A percentile compares a stretch with the other conserved stretches of the same genome.
Conservation (phyloP, 1,140 invertebrate genomes). For the Eupristina koningsbergeri region DNA sequence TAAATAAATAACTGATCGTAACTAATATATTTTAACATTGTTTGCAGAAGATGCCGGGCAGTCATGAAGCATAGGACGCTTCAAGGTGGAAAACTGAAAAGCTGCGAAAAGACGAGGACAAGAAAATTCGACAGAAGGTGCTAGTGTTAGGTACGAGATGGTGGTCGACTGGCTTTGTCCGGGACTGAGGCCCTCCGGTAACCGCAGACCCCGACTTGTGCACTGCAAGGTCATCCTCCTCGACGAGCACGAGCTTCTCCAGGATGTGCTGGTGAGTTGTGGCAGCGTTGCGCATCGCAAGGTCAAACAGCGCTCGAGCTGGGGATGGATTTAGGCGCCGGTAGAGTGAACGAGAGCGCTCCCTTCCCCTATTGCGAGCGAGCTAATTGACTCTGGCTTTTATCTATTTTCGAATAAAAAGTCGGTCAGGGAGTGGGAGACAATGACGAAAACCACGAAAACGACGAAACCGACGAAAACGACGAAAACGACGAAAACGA, state of each 20-base stretch:
- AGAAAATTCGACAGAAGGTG: no score
- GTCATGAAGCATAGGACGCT: conserved; percentile 41
- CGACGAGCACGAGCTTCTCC: conserved; percentile 77
- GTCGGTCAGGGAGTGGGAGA: not conserved
- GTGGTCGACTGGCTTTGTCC: conserved; percentile 72
- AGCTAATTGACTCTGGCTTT: conserved; percentile 28
- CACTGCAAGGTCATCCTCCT: conserved; percentile 78
- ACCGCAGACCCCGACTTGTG: conserved; percentile 76
- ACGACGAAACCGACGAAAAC: not conserved
- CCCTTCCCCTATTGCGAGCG: not conserved
- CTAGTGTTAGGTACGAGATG: conserved; percentile 58
- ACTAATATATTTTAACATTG: no score
- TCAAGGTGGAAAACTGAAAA: not conserved
- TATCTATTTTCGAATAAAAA: conserved; percentile 37
- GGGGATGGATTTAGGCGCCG: not conserved
- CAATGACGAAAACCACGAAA: not conserved
- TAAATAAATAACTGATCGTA: no score
- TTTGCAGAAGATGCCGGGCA: conserved; percentile 38
- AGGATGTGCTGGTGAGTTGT: conserved; percentile 78
- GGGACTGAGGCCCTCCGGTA: conserved; percentile 71
- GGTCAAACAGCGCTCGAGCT: no score
- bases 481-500: not conserved
- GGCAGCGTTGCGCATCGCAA: not conserved
- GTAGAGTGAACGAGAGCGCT: not conserved
- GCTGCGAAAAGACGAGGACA: not conserved